Percentiles rank a stretch among this genome's conserved stretches.
phyloP scores from a whole-genome alignment of 2,888 invertebrate genomes.

The Hydrotaea diabolus region DNA sequence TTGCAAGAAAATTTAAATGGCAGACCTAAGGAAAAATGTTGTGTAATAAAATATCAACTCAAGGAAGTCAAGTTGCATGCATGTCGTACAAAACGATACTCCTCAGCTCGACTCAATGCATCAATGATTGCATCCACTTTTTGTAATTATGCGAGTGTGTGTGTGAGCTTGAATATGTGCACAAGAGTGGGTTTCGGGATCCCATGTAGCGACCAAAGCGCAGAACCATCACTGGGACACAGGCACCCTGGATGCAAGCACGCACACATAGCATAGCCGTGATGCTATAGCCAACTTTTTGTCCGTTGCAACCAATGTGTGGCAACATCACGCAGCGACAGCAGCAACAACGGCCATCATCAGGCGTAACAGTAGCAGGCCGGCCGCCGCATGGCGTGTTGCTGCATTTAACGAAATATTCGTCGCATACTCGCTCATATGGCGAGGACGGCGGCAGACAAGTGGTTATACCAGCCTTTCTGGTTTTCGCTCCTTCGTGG shows the following conservation, averaged over 20 bases:
- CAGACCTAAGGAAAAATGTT: constrained; percentile 24
- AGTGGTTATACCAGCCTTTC: constrained; percentile 75
- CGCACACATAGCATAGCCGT: constrained; percentile 12
- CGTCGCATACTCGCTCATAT: not conserved
- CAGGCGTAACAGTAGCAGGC: not conserved
- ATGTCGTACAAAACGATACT: not conserved
- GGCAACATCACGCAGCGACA: constrained; percentile 67
- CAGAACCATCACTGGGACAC: constrained; percentile 50
- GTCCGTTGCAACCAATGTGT: not conserved
- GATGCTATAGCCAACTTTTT: not conserved
- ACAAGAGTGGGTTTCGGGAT: constrained; percentile 23
- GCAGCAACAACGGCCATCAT: constrained; percentile 61
- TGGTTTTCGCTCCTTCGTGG: constrained; percentile 71
- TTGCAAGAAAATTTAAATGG: not conserved
- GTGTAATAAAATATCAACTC: constrained; percentile 17
- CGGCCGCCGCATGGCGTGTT: not conserved
- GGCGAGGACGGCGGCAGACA: constrained; percentile 60
- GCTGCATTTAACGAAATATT: constrained; percentile 9
- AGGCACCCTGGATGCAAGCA: not conserved
- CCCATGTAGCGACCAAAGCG: constrained; percentile 40
- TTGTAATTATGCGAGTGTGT: not conserved
- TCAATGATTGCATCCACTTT: not conserved
- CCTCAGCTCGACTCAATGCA: not conserved
- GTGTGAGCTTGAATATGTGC: not conserved
- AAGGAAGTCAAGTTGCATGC: constrained; percentile 35